Evolutionary conservation across 2,888 invertebrate genomes (phyloP).

Genomic region (Pachycephus smyrnensis): DNA sequence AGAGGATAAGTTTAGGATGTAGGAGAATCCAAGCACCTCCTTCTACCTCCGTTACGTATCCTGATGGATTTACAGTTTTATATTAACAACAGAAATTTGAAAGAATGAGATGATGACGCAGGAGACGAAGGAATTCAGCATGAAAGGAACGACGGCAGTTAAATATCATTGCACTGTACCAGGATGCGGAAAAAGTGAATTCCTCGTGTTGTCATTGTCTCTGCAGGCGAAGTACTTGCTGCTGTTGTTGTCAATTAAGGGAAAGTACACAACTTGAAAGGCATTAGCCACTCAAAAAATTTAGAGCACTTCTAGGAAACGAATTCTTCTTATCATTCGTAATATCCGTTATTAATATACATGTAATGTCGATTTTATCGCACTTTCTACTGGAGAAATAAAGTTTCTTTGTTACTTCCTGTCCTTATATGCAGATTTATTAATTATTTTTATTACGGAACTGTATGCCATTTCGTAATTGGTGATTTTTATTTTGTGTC

Average conservation of each 20-base stretch:
- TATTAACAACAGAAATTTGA: background rate
- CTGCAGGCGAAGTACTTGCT: background rate
- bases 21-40: slow-evolving; percentile 8
- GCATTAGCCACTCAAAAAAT: background rate
- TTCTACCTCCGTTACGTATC: background rate
- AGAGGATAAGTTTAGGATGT: slow-evolving; percentile 46
- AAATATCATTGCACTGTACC: background rate
- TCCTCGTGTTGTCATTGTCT: background rate
- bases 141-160: background rate
- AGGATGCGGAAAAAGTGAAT: background rate
- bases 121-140: background rate
- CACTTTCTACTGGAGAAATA: background rate
- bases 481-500: background rate
- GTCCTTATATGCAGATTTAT: background rate
- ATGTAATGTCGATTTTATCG: background rate
- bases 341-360: background rate
- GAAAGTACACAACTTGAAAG: background rate
- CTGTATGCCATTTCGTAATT: background rate
- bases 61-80: background rate
- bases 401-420: background rate
- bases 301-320: background rate
- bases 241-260: background rate
- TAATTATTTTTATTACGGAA: background rate
- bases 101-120: background rate
- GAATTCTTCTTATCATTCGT: background rate